Evolutionary conservation across 2,113 vertebrate species (phyloP), one percentile per base, ranked within the genome.

Genomic region (Hystrix cristata): DNA sequence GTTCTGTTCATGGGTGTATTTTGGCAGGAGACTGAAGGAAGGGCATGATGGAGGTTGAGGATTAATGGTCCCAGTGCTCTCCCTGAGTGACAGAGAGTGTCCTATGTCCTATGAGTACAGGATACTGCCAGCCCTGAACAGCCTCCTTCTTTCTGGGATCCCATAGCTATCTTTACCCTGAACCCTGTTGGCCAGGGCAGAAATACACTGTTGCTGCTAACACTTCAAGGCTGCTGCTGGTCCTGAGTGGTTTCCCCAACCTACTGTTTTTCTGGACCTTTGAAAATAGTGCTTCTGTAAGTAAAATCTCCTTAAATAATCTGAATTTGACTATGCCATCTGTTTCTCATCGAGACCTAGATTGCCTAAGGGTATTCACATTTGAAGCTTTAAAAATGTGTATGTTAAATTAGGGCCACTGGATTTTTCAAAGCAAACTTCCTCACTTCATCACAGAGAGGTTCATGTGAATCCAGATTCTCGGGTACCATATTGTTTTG

Each of bases 271-370:
- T 88, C 93, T 81, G 59, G 78, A 57, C 51, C 90, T 96, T 95
- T 91, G 88, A 92, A 92, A 95, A 93, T n/a, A 87, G 85, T n/a
- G 4, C 91, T 78, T 79, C 31, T 57, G n/a, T 62, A 94, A 95
- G 62, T 72, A 60, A 95, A n/a, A 57, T 79, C 89, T 79, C 84
- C 74, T 91, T 72, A 94, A 93, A 84, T 79, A 83, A 83, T 95
- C 72, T 43, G 43, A 81, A 72, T 95, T 84, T 67, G 94, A 65
- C 51, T 38, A 13, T 79, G 60, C 72, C 86, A 91, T 97, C 95
- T 96, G 96, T 62, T 91, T 91, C 51, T 64, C 23, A 29, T 31
- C 12, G 95, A 92, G 82, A 91, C 12, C 31, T 94, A 74, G 71
- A 87, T 90, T 91, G 53, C 65, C 71, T 60, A 69, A 82, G 85